Base-by-base conservation (phyloP, 2,888 invertebrate genomes). In the Catocala fraxini region DNA sequence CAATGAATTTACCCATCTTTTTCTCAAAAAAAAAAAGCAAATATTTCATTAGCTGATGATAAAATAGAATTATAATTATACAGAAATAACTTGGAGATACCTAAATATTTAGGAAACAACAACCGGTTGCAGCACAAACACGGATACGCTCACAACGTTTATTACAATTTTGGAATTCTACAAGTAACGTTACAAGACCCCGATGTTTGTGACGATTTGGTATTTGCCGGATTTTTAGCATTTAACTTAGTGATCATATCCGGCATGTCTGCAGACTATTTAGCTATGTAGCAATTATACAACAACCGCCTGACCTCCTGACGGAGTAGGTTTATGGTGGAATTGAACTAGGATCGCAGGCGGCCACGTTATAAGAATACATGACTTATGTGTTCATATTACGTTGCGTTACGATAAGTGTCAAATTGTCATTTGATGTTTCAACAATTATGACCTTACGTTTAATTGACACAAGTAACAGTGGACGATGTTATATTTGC, bases 401-500 rank as follows among this genome's bases (percentile, higher is more conserved):
- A 53, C 48, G 41, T 52, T 52, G 34, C 5, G 33, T n/a, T n/a
- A n/a, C n/a, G n/a, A 34, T 52, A 59, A 11, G 33, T 53, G 53
- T 53, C 47, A 59, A 54, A 60, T 70, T 65, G 56, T 56, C 45
- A 68, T 64, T 48, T 63, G 33, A 59, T 73, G 64, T 75, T 71
- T 68, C 56, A 71, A 73, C 66, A 73, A 71, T 63, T 70, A 65
- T 83, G 87, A 86, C 88, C 90, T 90, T 84, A 84, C 79, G 84
- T 81, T 80, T 81, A 85, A 87, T 89, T 88, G 82, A 84, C 45
- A 85, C 79, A 74, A 68, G 68, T 77, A 75, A 80, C 73, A 79
- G 78, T 81, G 74, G 83, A 83, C 83, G 83, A 81, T 73, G 75
- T 79, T 74, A 74, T 87, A 83, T 89, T 89, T 90, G 88, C 86